Conservation (phyloP, 2,797 vertebrate species). For the Danio albolineatus region DNA sequence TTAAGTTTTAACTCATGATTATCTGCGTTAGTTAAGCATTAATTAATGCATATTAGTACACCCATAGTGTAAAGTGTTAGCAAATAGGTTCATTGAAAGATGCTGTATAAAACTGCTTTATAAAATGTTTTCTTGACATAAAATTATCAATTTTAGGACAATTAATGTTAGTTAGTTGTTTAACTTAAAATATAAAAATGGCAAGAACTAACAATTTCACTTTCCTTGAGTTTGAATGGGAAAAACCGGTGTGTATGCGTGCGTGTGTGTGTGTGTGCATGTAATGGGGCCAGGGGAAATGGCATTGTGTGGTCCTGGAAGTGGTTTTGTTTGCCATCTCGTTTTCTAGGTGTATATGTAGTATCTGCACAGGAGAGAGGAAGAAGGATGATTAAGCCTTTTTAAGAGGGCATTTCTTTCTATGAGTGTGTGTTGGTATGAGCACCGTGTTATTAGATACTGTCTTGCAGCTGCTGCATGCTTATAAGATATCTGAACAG, state of each 20-base stretch:
- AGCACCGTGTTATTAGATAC: constrained; percentile 31
- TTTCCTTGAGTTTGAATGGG: too few relatives aligned
- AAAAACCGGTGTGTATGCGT: background rate
- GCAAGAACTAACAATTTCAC: too few relatives aligned
- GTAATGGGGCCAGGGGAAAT: background rate
- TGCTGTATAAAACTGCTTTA: too few relatives aligned
- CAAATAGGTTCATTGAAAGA: too few relatives aligned
- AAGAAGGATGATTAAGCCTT: background rate
- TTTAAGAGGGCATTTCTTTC: constrained; percentile 22
- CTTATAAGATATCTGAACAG: constrained; percentile 38
- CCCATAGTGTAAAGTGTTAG: too few relatives aligned
- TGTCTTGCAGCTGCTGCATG: background rate
- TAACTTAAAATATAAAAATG: too few relatives aligned
- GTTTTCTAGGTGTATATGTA: background rate
- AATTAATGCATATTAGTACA: too few relatives aligned
- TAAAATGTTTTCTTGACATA: too few relatives aligned
- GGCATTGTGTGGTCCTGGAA: background rate
- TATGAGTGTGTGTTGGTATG: background rate
- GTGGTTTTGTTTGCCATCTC: background rate
- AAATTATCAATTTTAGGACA: too few relatives aligned
- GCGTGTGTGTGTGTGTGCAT: background rate
- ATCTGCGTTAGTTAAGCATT: too few relatives aligned
- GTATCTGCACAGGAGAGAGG: background rate
- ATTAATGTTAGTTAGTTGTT: too few relatives aligned
- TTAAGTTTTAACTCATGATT: too few relatives aligned